Conservation (phyloP, 2,113 vertebrate genomes). For the Oxyura jamaicensis region DNA sequence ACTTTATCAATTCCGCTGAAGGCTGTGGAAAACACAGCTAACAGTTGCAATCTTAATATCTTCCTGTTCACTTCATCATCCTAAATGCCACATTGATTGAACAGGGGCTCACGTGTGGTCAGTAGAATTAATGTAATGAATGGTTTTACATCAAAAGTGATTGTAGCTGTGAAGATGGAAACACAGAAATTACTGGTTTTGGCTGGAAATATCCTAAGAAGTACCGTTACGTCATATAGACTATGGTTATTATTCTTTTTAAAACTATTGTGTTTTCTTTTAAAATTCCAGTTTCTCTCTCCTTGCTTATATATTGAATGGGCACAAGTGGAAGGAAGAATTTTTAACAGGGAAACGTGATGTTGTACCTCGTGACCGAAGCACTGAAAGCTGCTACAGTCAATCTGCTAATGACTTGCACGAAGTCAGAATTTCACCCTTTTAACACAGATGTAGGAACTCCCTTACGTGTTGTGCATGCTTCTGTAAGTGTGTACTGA, state of each 20-base stretch:
- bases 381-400: not conserved
- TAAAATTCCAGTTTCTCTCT: not conserved
- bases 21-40: not conserved
- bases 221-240: not conserved
- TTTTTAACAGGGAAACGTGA: not conserved
- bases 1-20: not conserved
- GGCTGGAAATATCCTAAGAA: not conserved
- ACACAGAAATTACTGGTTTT: not conserved
- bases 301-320: not conserved
- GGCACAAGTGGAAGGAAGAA: not conserved
- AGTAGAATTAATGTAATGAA: not conserved
- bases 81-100: not conserved
- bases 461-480: not conserved
- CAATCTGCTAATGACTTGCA: not conserved
- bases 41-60: not conserved
- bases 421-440: not conserved
- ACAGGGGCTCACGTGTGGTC: not conserved
- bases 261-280: not conserved
- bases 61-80: not conserved
- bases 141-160: not conserved
- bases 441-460: not conserved
- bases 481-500: not conserved
- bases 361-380: not conserved
- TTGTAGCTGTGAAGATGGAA: not conserved
- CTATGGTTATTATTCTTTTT: not conserved